Evolutionary conservation across 2,113 vertebrate species (phyloP), one percentile per base, ranked within the genome.

Genomic region (Xerus inauris): DNA sequence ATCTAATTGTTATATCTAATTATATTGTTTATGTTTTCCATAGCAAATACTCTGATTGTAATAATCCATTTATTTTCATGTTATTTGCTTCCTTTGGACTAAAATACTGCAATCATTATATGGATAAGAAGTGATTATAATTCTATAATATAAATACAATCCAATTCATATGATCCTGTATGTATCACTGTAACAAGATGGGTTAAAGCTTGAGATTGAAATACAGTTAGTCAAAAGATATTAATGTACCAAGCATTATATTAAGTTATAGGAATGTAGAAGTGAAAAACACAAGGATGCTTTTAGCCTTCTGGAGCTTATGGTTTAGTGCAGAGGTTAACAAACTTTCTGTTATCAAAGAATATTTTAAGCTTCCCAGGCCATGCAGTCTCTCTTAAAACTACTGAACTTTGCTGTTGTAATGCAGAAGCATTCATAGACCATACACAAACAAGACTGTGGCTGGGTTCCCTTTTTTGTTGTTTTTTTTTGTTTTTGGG

Each of bases 131-230:
- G 45, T 38, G 30, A 67, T 82, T 85, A 30, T 72, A 85, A 84
- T 69, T 45, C 32, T 84, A 5, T 72, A 10, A 87, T 75, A 47
- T 45, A 82, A 91, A 93, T 42, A 62, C 12, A 67, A 26, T 51
- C 62, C 49, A 16, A 42, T 80, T 87, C 80, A 57, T 62, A 11
- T 38, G 82, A 92, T 80, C 32, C 77, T 42, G 47, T 92, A 38
- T 30, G 1, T 83, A 69, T 95, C 14, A 57, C 81, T 79, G 3
- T 45, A 42, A 92, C 35, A 79, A 83, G 20, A 69, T 94, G 19
- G 47, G 47, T 79, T 91, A 89, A 91, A 96, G 32, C 64, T 95
- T 90, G 40, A 93, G 86, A 87, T 4, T 88, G 64, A 95, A 90
- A 89, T 89, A 93, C 13, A 87, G 20, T 77, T 87, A 86, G 17